Evolutionary conservation across 2,797 vertebrate genomes (phyloP), one percentile per base, ranked within the genome.

Genomic region (Danio tinwini): DNA sequence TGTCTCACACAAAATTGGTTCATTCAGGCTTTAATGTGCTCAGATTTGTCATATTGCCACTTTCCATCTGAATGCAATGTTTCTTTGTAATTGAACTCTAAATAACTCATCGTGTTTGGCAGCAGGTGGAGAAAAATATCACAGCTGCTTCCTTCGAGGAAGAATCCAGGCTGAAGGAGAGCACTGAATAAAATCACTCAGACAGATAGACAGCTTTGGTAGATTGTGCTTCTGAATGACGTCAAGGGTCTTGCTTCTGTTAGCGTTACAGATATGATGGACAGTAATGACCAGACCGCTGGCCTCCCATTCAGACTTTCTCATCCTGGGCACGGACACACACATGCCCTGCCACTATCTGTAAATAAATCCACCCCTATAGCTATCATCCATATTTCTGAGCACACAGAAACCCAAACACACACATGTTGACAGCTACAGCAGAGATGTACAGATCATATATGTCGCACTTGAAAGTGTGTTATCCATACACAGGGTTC

Each of bases 51-150:
- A 77, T 53, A 63, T 69, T 56, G 82, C 53, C 61, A 76, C 53
- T 80, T 81, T 73, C 21, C 68, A 65, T 72, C 50, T 12, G 6
- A 80, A 80, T 80, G 59, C 45, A 64, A 65, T 64, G 21, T 73
- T 80, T 72, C 50, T 80, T 52, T 80, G 69, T 80, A 80, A 80
- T 80, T 79, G 68, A 79, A 72, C 77, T 55, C 58, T 44, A 52
- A 63, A 70, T 45, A 64, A 64, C 58, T 64, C 19, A 52, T 50
- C 12, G 16, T 55, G 19, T 72, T 72, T 63, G 77, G 49, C 77
- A 79, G 68, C 61, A 73, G 49, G 59, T 47, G 50, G 11, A 56
- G 16, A 64, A 56, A 73, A 47, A 64, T 17, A 63, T 19, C 5
- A 0, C 19, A 1, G 63, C 40, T 2, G n/a, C 45, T 78, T 17